Base-by-base conservation (phyloP, 2,888 invertebrate species). In the Nasonia oneida region DNA sequence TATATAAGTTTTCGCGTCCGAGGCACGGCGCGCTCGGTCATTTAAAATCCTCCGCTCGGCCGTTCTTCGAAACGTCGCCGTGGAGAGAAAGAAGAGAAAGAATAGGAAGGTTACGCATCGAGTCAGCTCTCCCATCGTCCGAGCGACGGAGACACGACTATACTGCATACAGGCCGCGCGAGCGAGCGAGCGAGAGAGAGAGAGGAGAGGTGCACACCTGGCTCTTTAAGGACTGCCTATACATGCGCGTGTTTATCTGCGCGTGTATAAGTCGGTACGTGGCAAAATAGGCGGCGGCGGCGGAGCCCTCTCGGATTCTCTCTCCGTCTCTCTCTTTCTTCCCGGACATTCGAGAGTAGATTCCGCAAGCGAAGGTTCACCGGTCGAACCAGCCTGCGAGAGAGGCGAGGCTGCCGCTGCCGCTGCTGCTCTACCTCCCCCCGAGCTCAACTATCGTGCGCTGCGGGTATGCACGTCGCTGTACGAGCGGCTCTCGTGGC, bases 121-220 rank as follows among this genome's bases (percentile, higher is more conserved):
- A 83, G 77, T 83, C 83, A 2, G 76, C 29, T 33, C 29, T 67
- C 64, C 64, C 64, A 67, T 67, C 64, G 64, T 67, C 29, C 29
- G 23, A 67, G 53, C 5, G 61, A 50, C 67, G 15, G 53, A 70
- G 50, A 37, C 42, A 39, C 64, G 64, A 18, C 39, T 23, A 61
- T 61, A 61, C 29, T 61, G 23, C 4, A 23, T 1, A 61, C 4
- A 57, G 5, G n/a, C 5, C 29, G 29, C 29, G 67, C 6, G 33
- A 37, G 3, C 29, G 29, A 39, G 37, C 0, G 15, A 70, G 50
- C 33, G 47, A 75, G 74, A 74, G 73, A 64, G 29, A 61, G 47
- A 70, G 42, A 73, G 75, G 18, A 23, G 73, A 8, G n/a, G 79
- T 37, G 81, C 81, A 74, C 85, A 85, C 85, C 85, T 85, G 85